Base-by-base conservation (phyloP, 2,113 vertebrate species). In the Pelmatolapia mariae region DNA sequence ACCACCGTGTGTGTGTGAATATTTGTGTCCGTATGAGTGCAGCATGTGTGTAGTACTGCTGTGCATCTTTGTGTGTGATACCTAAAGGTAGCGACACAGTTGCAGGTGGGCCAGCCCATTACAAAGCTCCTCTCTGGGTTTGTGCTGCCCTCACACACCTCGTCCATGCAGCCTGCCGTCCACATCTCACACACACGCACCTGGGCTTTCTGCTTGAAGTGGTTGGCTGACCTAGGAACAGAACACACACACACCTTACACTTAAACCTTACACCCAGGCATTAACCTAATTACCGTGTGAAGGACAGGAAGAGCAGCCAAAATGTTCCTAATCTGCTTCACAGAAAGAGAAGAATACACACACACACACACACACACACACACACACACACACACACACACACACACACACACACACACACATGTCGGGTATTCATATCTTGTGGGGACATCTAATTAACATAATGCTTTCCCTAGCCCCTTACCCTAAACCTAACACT, bases 31-130 rank as follows among this genome's bases (percentile, higher is more conserved):
- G 36, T 59, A 29, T 50, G 59, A 33, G 47, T 15, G 24, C 3
- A 45, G 15, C 36, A 56, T 31, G n/a, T 57, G 26, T 54, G 47
- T 11, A 26, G 13, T 76, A 29, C 40, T 76, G 18, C 19, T 40
- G 33, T 47, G 63, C 57, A 29, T 57, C 40, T 84, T 38, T 80
- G 26, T 57, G 22, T 63, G 71, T 71, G 56, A 87, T 96, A 99
- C 99, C 99, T 98, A 95, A 99, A 99, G 29, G 96, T 97, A 24
- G 97, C 98, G 16, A 98, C 98, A 13, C 97, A 99, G 96, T 99
- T 99, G 85, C 97, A 98, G 5, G 97, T 98, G 81, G 99, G 99
- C 99, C 99, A 99, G 87, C 98, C 98, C 93, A 99, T 89, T 87
- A 99, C 98, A 45, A 99, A 99, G 91, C 98, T 98, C 71, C 93